Evolutionary conservation across 2,113 vertebrate species (phyloP).

Genomic region (Hippolais icterina): DNA sequence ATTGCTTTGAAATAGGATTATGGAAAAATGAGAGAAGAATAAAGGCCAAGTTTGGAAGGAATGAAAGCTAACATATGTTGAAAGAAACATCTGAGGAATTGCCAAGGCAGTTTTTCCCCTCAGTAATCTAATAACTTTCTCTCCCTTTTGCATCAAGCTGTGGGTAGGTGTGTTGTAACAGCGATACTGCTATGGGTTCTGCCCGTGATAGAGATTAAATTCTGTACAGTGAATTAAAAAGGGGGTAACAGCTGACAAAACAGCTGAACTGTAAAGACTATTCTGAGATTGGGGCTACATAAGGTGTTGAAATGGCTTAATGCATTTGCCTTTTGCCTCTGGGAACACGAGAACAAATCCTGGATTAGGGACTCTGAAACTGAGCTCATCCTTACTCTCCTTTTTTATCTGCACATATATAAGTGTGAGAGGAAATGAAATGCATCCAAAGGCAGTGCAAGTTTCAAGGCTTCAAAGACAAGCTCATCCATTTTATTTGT

Average conservation of each 20-base stretch:
- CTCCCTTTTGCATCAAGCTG: not conserved
- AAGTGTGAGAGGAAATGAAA: not conserved
- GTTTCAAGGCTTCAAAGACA: not conserved
- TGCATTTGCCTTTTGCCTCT: conserved; percentile 1
- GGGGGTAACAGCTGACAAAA: conserved; percentile 9
- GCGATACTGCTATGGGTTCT: not conserved
- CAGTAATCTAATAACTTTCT: conserved; percentile 18
- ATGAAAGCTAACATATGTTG: not conserved
- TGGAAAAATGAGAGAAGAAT: not conserved
- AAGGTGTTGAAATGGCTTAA: conserved; percentile 31
- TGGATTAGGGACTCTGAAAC: conserved; percentile 36
- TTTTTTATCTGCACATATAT: not conserved
- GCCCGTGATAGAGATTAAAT: conserved; percentile 1
- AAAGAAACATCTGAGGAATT: conserved; percentile 27
- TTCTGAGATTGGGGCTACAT: conserved; percentile 34
- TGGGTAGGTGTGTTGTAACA: not conserved
- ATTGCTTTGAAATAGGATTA: not conserved
- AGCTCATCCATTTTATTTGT: not conserved
- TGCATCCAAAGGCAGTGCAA: not conserved
- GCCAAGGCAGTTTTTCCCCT: not conserved
- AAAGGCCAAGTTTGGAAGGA: not conserved
- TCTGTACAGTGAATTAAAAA: conserved; percentile 36
- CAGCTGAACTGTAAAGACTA: conserved; percentile 48
- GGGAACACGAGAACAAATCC: conserved; percentile 49
- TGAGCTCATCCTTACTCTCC: not conserved